phyloP scores from a whole-genome alignment of 2,888 invertebrate genomes.

The Lacanobia oleracea region DNA sequence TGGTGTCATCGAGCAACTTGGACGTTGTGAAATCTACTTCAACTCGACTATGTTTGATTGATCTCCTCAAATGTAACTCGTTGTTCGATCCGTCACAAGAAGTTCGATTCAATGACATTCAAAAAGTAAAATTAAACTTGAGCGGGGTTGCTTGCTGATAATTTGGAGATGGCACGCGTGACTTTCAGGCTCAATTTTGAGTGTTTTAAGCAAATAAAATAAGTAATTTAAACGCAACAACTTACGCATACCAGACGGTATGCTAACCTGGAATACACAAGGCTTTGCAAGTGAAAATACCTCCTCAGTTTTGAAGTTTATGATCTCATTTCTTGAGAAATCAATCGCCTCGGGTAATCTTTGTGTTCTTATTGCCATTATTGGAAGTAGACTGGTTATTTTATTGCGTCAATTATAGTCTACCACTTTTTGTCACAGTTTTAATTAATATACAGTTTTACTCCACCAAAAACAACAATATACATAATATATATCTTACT shows the following conservation, averaged over 20 bases:
- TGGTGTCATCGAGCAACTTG: not conserved
- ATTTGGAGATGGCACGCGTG: not conserved
- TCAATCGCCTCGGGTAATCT: not conserved
- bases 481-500: too few relatives aligned
- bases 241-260: not conserved
- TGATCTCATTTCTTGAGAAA: not conserved
- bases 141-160: not conserved
- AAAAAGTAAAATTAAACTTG: not conserved
- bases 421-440: not conserved
- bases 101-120: not conserved
- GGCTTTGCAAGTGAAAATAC: not conserved
- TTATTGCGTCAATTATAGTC: not conserved
- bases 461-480: conserved; percentile 10
- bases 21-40: not conserved
- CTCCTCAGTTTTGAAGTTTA: conserved; percentile 9
- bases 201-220: not conserved
- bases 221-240: not conserved
- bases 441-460: not conserved
- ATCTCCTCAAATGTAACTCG: not conserved
- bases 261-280: not conserved
- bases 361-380: not conserved
- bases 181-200: not conserved
- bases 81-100: not conserved
- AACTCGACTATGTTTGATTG: not conserved
- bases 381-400: not conserved